Evolutionary conservation across 2,888 invertebrate species (phyloP).

Genomic region (Xiphydria camelus): DNA sequence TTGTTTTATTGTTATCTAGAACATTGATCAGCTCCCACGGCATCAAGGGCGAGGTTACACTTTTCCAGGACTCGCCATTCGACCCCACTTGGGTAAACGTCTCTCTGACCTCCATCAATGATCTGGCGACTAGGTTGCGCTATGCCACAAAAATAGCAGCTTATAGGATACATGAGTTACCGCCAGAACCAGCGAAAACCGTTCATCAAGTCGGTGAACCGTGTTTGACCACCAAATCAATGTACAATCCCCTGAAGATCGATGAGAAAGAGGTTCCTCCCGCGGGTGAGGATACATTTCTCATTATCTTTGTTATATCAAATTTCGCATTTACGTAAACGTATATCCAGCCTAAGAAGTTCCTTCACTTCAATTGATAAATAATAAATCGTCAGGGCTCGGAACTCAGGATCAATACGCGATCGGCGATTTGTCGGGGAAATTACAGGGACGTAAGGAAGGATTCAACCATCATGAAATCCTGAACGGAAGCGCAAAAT

Average conservation of each 20-base stretch:
- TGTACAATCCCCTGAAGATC: conserved; percentile 76
- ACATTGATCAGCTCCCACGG: conserved; percentile 76
- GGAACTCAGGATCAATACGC: conserved; percentile 90
- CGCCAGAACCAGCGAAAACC: conserved; percentile 64
- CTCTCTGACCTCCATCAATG: conserved; percentile 67
- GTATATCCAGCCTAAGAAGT: neutral
- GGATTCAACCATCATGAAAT: conserved; percentile 70
- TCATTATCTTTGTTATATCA: neutral
- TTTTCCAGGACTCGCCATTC: conserved; percentile 80
- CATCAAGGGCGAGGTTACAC: conserved; percentile 76
- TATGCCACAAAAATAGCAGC: conserved; percentile 74
- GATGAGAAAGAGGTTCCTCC: conserved; percentile 67
- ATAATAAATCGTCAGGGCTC: conserved; percentile 60
- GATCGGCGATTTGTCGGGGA: conserved; percentile 87
- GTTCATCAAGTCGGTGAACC: conserved; percentile 55
- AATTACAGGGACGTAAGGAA: conserved; percentile 75
- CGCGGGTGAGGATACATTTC: conserved; percentile 60
- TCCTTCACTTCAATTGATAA: conserved; percentile 2
- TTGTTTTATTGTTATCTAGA: conserved; percentile 57
- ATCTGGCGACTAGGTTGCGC: conserved; percentile 71
- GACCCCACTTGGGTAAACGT: conserved; percentile 82
- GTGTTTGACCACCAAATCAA: conserved; percentile 72
- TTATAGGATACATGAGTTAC: conserved; percentile 73
- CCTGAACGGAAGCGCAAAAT: conserved; percentile 72
- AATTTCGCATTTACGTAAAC: conserved; percentile 7